Conservation (phyloP, 2,113 vertebrate species). For the Dipodomys stephensi region DNA sequence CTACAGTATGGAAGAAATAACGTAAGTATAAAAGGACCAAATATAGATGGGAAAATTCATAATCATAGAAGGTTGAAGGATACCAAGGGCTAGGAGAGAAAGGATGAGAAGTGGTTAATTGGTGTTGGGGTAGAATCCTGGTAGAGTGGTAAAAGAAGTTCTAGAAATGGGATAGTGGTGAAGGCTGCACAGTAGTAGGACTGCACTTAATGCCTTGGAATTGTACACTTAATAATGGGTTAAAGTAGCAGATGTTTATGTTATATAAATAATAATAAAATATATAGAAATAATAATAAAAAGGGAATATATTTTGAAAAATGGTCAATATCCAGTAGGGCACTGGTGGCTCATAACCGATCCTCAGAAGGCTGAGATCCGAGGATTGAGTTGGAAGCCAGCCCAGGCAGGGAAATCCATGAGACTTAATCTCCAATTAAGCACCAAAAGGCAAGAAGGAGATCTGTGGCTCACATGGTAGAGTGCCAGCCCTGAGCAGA, state of each 20-base stretch:
- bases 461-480: too few species aligned
- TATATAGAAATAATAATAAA: background rate
- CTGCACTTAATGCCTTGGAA: too few species aligned
- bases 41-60: background rate
- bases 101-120: background rate
- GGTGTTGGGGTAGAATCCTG: background rate
- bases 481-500: too few species aligned
- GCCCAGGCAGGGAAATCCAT: too few species aligned
- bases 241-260: background rate
- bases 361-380: too few species aligned
- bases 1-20: rapidly evolving
- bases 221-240: background rate
- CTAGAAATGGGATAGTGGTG: background rate
- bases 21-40: background rate
- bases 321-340: background rate
- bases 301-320: background rate
- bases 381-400: too few species aligned
- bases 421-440: too few species aligned
- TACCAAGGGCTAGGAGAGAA: too few species aligned
- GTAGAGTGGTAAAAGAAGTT: background rate
- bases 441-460: too few species aligned
- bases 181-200: background rate
- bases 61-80: background rate
- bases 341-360: too few species aligned
- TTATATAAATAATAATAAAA: background rate